Base-by-base conservation (phyloP, 2,888 invertebrate genomes). In the Lasioglossum villosulum region DNA sequence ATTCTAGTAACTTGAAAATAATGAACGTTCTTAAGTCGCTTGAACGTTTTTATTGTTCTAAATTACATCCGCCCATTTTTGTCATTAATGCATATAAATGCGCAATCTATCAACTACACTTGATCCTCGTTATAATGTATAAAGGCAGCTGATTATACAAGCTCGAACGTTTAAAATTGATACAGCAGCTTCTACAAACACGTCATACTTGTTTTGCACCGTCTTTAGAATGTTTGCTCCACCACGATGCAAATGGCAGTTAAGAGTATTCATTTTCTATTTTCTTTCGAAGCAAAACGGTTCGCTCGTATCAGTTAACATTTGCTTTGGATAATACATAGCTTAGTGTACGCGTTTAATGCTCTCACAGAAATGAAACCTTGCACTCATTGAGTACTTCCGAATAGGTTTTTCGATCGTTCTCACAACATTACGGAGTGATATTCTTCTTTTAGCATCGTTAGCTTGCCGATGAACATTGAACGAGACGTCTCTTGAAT, bases 401-500 rank as follows among this genome's bases (percentile, higher is more conserved):
- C 63, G 63, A 63, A 63, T 30, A 16, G 19, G 30, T 63, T 30
- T 4, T 30, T 5, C 63, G 30, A 30, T 30, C 30, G 30, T 23
- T 42, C 34, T 14, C 12, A 42, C 19, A 34, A 37, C 48, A 45
- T 66, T 42, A 27, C 23, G 19, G 42, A 39, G 45, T 12, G 73
- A 48, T 52, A 27, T 19, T 42, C 72, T 59, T 30, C 71, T 56
- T 30, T 39, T 16, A 19, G 59, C 56, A 14, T 45, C 27, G 72
- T 73, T 42, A 27, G 16, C 16, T 76, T 45, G 73, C 48, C 66
- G 82, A 84, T 77, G 63, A 83, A 78, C 76, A 75, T 39, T 70
- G 81, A 86, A 82, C 75, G 70, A 71, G 71, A 37, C 66, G 52
- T 42, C 72, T 42, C 75, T 48, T 66, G 52, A 75, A 71, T 84